Conservation (phyloP, 2,113 vertebrate species). For the Paralichthys olivaceus region DNA sequence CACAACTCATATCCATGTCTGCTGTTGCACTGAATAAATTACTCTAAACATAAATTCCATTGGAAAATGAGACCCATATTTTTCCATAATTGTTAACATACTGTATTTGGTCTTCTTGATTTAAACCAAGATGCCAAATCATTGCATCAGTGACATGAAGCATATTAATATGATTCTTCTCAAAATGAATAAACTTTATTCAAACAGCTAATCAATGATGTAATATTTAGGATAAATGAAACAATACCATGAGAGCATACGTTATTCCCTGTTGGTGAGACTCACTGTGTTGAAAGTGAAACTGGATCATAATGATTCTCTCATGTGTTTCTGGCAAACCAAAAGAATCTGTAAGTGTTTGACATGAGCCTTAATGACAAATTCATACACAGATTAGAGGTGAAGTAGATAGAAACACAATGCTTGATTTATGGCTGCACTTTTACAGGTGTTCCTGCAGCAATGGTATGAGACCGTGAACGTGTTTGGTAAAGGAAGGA, state of each 20-base stretch:
- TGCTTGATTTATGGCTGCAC: slow-evolving; percentile 26
- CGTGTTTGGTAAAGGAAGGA: slow-evolving; percentile 15
- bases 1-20: not conserved
- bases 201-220: slow-evolving; percentile 1
- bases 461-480: not conserved
- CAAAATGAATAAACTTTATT: not conserved
- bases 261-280: not conserved
- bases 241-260: not conserved
- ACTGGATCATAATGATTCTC: slow-evolving; percentile 9
- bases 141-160: not conserved
- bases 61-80: not conserved
- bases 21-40: slow-evolving; percentile 12
- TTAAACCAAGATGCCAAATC: slow-evolving; percentile 10
- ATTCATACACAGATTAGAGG: slow-evolving; percentile 4
- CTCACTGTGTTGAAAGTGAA: not conserved
- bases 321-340: not conserved
- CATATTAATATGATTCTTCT: not conserved
- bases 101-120: not conserved
- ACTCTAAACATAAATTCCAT: slow-evolving; percentile 7
- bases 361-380: slow-evolving; percentile 24
- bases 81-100: slow-evolving; percentile 14
- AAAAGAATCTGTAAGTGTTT: slow-evolving; percentile 18
- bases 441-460: slow-evolving; percentile 21
- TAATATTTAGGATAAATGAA: not conserved
- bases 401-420: not conserved